Percentiles rank a stretch among this genome's conserved stretches.
phyloP scores from a whole-genome alignment of 2,113 vertebrate genomes.

The Rhodinocichla rosea region DNA sequence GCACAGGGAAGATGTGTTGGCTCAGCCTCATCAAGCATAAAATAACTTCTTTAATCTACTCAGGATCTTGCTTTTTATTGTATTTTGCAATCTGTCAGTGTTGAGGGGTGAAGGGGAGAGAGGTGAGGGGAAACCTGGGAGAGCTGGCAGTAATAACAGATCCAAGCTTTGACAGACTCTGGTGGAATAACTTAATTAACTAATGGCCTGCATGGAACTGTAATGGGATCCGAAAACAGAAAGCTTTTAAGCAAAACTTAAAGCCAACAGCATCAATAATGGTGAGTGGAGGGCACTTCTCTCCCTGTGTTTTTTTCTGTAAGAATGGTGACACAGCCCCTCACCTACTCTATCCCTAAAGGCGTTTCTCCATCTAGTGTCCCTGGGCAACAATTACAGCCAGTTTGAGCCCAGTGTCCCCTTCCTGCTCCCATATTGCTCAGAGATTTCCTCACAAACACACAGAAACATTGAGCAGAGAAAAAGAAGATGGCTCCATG shows the following conservation, averaged over 20 bases:
- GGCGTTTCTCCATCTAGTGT: slow-evolving; percentile 56
- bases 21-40: background rate
- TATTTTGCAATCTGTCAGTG: background rate
- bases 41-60: background rate
- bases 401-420: background rate
- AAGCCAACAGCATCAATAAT: slow-evolving; percentile 55
- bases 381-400: slow-evolving; percentile 32
- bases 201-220: slow-evolving; percentile 61
- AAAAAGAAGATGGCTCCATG: background rate
- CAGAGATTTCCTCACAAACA: background rate
- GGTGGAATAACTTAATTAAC: slow-evolving; percentile 69
- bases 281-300: background rate
- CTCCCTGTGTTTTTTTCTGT: background rate
- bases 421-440: background rate
- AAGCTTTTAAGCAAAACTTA: slow-evolving; percentile 64
- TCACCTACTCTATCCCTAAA: background rate
- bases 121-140: background rate
- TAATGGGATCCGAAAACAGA: slow-evolving; percentile 51
- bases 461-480: background rate
- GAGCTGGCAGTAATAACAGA: slow-evolving; percentile 33
- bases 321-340: background rate
- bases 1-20: background rate
- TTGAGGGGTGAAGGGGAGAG: background rate
- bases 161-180: slow-evolving; percentile 38
- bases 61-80: background rate